Base-by-base conservation (phyloP, 2,888 invertebrate genomes). In the Caenorhabditis parvicauda region DNA sequence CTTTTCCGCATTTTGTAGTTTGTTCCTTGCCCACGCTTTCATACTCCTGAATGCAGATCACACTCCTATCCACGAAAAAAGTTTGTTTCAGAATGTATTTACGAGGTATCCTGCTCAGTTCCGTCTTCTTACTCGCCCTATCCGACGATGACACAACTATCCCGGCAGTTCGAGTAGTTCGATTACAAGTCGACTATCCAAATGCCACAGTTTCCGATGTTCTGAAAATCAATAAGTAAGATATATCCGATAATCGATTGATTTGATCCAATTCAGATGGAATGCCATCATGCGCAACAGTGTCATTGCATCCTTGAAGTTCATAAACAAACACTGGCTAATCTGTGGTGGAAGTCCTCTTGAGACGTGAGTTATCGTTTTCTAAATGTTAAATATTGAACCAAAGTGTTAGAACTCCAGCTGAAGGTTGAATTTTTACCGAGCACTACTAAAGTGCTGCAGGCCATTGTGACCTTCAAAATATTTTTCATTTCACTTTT, bases 241-340 rank as follows among this genome's bases (percentile, higher is more conserved):
- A 39, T 47, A 35, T 3, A 17, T 47, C 25, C 17, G n/a, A 25
- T 38, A 19, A 44, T 2, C 44, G 17, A 14, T 28, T 14, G 7
- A 44, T 17, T 2, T n/a, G 27, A 6, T 6, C 7, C 44, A 44
- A 3, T 60, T 46, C 52, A 68, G 68, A 54, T 68, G 69, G 69
- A 67, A 66, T 22, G 60, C 64, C 1, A 57, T 68, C 4, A 46
- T 70, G 54, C 32, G 67, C 29, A 70, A 70, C 54, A 64, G 63
- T 42, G 67, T 78, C 22, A 51, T 79, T 17, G 78, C 78, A 0
- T 79, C 78, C 1, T 61, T 77, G 25, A 58, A 71, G 2, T 79
- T 79, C 58, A 77, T 79, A 66, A 77, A 79, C 64, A 79, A 79
- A 55, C 78, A 77, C 52, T 76, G 76, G 76, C 59, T 70, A n/a